A percentile compares a stretch with the other conserved stretches of the same genome.
Conservation (phyloP, 1,140 invertebrate genomes). For the Antheraea pernyi region DNA sequence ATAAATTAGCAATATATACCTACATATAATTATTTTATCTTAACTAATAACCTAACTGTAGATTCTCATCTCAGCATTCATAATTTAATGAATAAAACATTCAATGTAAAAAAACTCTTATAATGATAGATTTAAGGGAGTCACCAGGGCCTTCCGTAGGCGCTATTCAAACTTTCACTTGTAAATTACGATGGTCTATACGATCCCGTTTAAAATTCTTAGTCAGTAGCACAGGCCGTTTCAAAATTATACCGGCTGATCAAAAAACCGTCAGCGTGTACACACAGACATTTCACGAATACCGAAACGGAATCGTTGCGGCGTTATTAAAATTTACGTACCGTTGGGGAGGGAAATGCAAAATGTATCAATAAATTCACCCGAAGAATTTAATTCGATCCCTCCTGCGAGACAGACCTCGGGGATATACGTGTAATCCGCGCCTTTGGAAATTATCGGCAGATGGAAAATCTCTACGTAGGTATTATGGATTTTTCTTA, state of each 20-base stretch:
- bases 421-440: not conserved
- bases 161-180: no score
- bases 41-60: no score
- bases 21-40: no score
- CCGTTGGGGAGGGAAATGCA: not conserved
- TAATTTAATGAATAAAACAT: no score
- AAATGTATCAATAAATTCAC: conserved; percentile 1
- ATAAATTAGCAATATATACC: no score
- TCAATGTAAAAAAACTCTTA: no score
- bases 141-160: no score
- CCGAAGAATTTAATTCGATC: not conserved
- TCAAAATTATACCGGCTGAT: not conserved
- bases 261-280: not conserved
- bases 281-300: not conserved
- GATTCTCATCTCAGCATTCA: no score
- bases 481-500: not conserved
- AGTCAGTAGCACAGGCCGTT: not conserved
- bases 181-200: no score
- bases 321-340: conserved; percentile 5
- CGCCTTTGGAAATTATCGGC: not conserved
- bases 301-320: not conserved
- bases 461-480: not conserved
- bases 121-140: no score
- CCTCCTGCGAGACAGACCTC: not conserved
- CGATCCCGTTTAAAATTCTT: no score